Percentiles rank a stretch among this genome's conserved stretches.
Evolutionary conservation across 2,797 vertebrate species (phyloP).

Genomic region (Thunnus albacares): DNA sequence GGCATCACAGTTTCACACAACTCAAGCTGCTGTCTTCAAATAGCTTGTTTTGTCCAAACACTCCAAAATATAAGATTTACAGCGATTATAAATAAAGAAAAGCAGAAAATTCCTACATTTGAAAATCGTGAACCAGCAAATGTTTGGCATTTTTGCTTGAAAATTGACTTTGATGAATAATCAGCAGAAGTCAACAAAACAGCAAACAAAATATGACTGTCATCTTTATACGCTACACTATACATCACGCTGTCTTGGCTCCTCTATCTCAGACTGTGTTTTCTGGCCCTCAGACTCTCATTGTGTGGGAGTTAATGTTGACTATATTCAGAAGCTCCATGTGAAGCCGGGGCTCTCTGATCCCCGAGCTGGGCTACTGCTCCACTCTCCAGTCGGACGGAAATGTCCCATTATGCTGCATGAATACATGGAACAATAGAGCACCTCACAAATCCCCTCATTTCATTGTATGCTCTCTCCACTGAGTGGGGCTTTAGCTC

Average conservation of each 20-base stretch:
- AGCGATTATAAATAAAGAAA: neutral
- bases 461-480: slow-evolving; percentile 59
- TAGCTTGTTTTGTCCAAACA: neutral
- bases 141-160: neutral
- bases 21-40: neutral
- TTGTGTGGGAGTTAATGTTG: slow-evolving; percentile 61
- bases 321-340: slow-evolving; percentile 52
- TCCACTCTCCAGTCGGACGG: slow-evolving; percentile 58
- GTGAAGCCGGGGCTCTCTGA: slow-evolving; percentile 59
- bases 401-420: slow-evolving; percentile 70
- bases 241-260: slow-evolving; percentile 24
- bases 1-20: neutral
- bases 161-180: neutral
- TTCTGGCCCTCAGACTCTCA: slow-evolving; percentile 45
- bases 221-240: neutral
- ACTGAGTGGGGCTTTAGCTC: slow-evolving; percentile 55
- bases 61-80: neutral
- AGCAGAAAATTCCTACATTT: neutral
- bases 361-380: slow-evolving; percentile 50
- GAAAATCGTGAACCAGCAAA: neutral
- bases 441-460: slow-evolving; percentile 69
- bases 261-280: slow-evolving; percentile 16
- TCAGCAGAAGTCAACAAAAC: neutral
- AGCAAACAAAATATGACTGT: neutral
- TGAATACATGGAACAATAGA: slow-evolving; percentile 74